These are phyloP conservation scores for Zeus faber DNA, from an alignment of 2,113 vertebrate genomes.

Conservation along the genomic window DNA sequence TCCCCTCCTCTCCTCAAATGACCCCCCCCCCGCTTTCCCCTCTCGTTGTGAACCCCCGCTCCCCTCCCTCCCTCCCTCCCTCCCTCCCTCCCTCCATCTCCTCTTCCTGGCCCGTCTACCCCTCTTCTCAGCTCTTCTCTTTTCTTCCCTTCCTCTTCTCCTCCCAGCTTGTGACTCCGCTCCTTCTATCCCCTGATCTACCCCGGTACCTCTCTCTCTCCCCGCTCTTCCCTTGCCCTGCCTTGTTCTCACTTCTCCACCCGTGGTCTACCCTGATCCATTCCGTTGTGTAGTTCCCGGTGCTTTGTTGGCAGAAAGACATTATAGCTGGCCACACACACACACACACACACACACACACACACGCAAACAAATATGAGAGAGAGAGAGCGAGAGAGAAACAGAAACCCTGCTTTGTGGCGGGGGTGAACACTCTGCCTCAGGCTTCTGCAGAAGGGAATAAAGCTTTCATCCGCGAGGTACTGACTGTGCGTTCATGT, in stretches of 20 bases:
- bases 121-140: slow-evolving; percentile 29
- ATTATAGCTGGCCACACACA: too few relatives aligned
- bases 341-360: slow-evolving; percentile 1
- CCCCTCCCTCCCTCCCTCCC: neutral
- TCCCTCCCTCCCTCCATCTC: neutral
- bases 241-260: slow-evolving; percentile 35
- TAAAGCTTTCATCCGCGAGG: slow-evolving; percentile 68
- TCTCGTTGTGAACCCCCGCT: neutral
- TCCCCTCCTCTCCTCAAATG: slow-evolving; percentile 5
- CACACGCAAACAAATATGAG: slow-evolving; percentile 1
- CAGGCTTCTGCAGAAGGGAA: slow-evolving; percentile 56
- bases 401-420: slow-evolving; percentile 63
- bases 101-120: slow-evolving; percentile 43
- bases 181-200: slow-evolving; percentile 38
- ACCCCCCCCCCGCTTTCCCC: slow-evolving; percentile 20
- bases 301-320: slow-evolving; percentile 26
- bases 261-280: slow-evolving; percentile 36
- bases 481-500: slow-evolving; percentile 59
- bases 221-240: slow-evolving; percentile 28
- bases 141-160: slow-evolving; percentile 34
- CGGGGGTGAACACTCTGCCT: slow-evolving; percentile 62
- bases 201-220: slow-evolving; percentile 16
- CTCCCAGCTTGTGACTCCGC: neutral
- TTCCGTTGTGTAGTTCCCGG: slow-evolving; percentile 30
- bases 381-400: slow-evolving; percentile 28